These are phyloP conservation scores for Oegoconia quadripuncta DNA, from an alignment of 2,888 invertebrate species.

Conservation along the genomic window DNA sequence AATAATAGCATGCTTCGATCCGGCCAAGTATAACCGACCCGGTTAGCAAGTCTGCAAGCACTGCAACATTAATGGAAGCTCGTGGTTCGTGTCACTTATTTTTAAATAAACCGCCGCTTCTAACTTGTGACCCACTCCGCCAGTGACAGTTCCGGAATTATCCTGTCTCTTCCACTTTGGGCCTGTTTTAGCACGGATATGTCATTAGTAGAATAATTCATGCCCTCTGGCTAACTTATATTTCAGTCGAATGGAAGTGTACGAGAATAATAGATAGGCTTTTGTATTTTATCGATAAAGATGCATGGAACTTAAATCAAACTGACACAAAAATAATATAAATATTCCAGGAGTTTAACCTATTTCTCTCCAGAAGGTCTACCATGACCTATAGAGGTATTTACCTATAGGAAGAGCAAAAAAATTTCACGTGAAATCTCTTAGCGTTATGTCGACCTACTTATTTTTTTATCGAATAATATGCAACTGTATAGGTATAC, in stretches of 20 bases:
- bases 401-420: too few relatives aligned
- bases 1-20: constrained; percentile 72
- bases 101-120: constrained; percentile 40
- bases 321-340: too few relatives aligned
- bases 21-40: constrained; percentile 68
- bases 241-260: neutral
- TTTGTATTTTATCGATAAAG: too few relatives aligned
- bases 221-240: constrained; percentile 17
- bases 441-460: too few relatives aligned
- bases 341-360: too few relatives aligned
- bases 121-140: constrained; percentile 55
- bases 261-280: constrained; percentile 2
- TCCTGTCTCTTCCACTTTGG: constrained; percentile 31
- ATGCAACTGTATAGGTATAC: too few relatives aligned
- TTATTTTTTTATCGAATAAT: too few relatives aligned
- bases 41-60: constrained; percentile 48
- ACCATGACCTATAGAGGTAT: too few relatives aligned
- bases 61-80: constrained; percentile 68
- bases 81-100: constrained; percentile 57
- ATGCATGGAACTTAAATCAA: too few relatives aligned
- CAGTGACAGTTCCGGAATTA: constrained; percentile 55
- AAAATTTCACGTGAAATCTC: too few relatives aligned
- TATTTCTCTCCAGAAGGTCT: too few relatives aligned
- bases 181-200: constrained; percentile 23
- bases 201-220: constrained; percentile 30